Evolutionary conservation across 1,140 invertebrate species (phyloP), one percentile per base, ranked within the genome.

Genomic region (Coenobita brevimanus): DNA sequence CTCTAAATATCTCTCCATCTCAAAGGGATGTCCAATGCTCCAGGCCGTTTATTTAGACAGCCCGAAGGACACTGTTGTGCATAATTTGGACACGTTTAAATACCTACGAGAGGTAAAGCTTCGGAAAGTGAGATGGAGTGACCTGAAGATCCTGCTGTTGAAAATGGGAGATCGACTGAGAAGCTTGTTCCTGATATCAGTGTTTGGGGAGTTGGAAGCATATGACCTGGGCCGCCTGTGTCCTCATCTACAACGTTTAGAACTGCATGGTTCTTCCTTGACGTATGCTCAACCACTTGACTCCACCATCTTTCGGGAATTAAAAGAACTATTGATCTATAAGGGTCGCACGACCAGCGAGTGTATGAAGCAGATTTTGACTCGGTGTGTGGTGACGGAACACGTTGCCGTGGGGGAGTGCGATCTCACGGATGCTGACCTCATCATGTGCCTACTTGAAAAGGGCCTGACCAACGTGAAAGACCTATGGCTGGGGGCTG

Each of bases 51-150:
- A 87, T 30, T 36, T 87, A 24, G 85, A 87, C 27, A 78, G 85
- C 21, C 85, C 85, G 30, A 87, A 87, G 30, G 76, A 71, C 64
- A 81, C 46, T 57, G 64, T 30, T n/a, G 64, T 87, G 8, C 85
- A 87, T 38, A 69, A 80, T 17, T 36, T 87, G 10, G 85, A 81
- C 33, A 57, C 71, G 76, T 41, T 87, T 27, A 73, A 87, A 36
- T 33, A 87, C 13, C 43, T 87, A 10, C 50, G 21, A 57, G 85
- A 87, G 36, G 24, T 87, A 6, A 87, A 87, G 46, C 30, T 87
- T 43, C 64, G 80, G 41, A 87, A 87, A 87, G 85, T 87, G 15
- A 69, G 85, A 3, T 87, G 85, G 85, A 81, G 33, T 64, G 85
- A 87, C 27, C 27, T 81, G 17, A 43, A 41, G 36, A 60, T 87